Conservation (phyloP, 35 echinoderm and acorn worm genomes). For the Ophioderma brevispina region DNA sequence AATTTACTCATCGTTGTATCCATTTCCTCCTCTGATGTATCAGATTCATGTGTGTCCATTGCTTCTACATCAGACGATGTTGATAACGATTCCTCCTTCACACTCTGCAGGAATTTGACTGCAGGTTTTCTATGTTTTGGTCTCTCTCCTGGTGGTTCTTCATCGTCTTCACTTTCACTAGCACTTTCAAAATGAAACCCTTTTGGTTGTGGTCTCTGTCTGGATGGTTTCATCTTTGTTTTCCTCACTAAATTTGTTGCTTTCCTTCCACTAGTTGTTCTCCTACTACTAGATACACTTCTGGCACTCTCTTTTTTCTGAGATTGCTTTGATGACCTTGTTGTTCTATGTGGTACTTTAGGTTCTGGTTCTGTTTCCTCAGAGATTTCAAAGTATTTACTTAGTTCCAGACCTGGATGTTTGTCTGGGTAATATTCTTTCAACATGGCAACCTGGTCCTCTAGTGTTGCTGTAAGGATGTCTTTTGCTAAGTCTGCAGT, state of each 20-base stretch:
- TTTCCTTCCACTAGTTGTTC: background rate
- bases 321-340: background rate
- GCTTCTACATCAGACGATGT: background rate
- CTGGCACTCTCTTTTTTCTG: background rate
- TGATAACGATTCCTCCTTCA: background rate
- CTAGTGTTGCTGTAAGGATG: conserved; percentile 25
- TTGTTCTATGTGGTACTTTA: background rate
- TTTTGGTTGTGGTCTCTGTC: background rate
- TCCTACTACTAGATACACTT: too few species aligned
- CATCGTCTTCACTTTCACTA: background rate
- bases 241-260: background rate
- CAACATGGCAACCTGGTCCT: conserved; percentile 19
- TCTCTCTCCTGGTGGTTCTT: background rate
- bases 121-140: background rate
- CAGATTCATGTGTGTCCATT: background rate
- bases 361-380: background rate
- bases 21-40: too few species aligned
- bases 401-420: conserved; percentile 30
- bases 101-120: background rate
- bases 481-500: conserved; percentile 28
- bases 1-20: background rate
- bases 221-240: background rate
- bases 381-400: background rate
- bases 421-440: conserved; percentile 40
- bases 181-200: background rate